Evolutionary conservation across 1,140 invertebrate species (phyloP), one percentile per base, ranked within the genome.

Genomic region (Agrilus planipennis): DNA sequence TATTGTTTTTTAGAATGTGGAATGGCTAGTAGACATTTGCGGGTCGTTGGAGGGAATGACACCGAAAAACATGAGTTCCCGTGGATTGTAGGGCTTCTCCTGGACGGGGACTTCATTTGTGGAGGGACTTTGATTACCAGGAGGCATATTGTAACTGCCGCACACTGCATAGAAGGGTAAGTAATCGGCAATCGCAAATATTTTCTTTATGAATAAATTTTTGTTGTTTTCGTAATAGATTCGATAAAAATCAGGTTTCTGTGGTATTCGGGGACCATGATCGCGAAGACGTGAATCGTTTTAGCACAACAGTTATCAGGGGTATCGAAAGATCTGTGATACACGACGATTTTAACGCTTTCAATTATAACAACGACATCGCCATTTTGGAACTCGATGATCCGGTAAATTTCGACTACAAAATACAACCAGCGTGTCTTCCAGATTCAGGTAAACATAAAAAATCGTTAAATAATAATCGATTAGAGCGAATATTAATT

Each of bases 321-420:
- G 53, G 62, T 2, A 49, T 72, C 0, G 65, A 63, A 16, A 58
- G 57, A 1, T 53, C 72, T 0, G 67, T 53, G 2, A 38, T 72
- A 3, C 84, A 89, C 50, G 71, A 78, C 11, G 63, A 76, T 28
- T 89, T 81, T 59, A 75, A 84, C 57, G 55, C 68, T 1, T 67
- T 68, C 14, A 82, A 71, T 1, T 82, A 77, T 47, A 77, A 87
- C 55, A 84, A 88, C 52, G 87, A 90, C 51, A 85, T 89, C 39
- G 85, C 84, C 0, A 61, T 89, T 1, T 61, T 89, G 14, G 71
- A 77, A 35, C 64, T 90, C 25, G 70, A 77, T 42, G 52, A 68
- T n/a, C 70, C 76, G 0, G 66, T 86, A 1, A 61, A 72, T 4
- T 67, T 77, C 23, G 71, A 71, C 29, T 61, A 63, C 10, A 53